Evolutionary conservation across 1,140 invertebrate species (phyloP).

Genomic region (Drosophila triauraria): DNA sequence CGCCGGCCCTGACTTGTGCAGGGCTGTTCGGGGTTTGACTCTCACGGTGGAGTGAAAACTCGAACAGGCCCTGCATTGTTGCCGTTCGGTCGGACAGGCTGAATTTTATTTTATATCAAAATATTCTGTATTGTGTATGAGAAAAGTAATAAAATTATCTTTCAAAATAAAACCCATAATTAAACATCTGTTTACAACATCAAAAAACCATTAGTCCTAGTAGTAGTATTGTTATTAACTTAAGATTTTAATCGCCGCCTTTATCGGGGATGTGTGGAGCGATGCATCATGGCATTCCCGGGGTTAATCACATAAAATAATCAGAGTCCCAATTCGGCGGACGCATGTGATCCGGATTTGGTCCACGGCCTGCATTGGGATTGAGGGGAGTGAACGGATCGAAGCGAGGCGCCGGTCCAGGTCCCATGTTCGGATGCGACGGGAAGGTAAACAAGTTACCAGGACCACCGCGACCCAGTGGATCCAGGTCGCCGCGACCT

Average conservation of each 20-base stretch:
- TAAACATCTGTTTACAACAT: neutral
- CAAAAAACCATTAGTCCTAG: neutral
- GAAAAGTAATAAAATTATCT: conserved; percentile 55
- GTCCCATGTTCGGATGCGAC: conserved; percentile 61
- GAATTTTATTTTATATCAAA: conserved; percentile 48
- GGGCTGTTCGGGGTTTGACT: conserved; percentile 7
- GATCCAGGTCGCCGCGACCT: conserved; percentile 91
- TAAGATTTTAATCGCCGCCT: conserved; percentile 41
- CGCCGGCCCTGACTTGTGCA: neutral
- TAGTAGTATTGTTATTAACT: conserved; percentile 34
- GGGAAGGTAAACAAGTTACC: conserved; percentile 90
- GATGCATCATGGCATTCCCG: neutral
- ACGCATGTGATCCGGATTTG: conserved; percentile 90
- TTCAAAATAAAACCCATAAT: conserved; percentile 22
- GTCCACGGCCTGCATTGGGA: conserved; percentile 80
- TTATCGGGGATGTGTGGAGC: no score
- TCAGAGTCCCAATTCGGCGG: conserved; percentile 86
- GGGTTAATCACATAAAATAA: conserved; percentile 65
- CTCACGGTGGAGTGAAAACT: neutral
- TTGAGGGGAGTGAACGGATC: conserved; percentile 92
- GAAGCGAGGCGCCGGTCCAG: conserved; percentile 89
- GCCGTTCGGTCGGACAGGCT: conserved; percentile 3
- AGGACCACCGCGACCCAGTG: conserved; percentile 87
- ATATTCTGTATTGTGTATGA: conserved; percentile 56
- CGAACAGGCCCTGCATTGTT: neutral